Evolutionary conservation across 2,113 vertebrate species (phyloP), one percentile per base, ranked within the genome.

Genomic region (Oncorhynchus clarkii): DNA sequence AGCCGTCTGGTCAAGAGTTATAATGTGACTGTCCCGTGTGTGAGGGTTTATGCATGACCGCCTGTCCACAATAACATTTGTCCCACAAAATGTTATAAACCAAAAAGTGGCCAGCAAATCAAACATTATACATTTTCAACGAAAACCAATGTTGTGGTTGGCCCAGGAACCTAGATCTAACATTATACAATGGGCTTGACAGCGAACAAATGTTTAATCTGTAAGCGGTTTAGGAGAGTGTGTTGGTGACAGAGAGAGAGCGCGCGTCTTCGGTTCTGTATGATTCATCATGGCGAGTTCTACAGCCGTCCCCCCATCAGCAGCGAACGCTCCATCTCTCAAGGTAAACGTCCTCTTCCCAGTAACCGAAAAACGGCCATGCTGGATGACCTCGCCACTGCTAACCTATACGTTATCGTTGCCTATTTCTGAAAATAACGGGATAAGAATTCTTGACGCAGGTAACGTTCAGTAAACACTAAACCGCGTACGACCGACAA

Each of bases 261-360:
- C 2, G 64, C 26, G 45, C 69, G 16, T 16, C 45, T 77, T 39
- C 34, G 13, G 14, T 14, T 65, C 16, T 26, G 45, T 71, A 77
- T 12, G 39, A 45, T 74, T 75, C 81, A 82, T 85, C 80, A 89
- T 89, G 88, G 87, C 88, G 84, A 83, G 84, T 71, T 77, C 67
- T 72, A 24, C 83, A 74, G 78, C 45, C 45, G 68, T 27, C 60
- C 39, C 72, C n/a, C 51, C 79, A 60, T 16, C 77, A n/a, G 71
- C 75, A 24, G 72, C 78, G 18, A 71, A 71, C 82, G 62, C 75
- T 34, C 67, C 78, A 66, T 74, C 78, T 24, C 66, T n/a, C 3
- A 69, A 82, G 83, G 83, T 85, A 85, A 77, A 81, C 9, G 16
- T 59, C 29, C 26, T 11, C 70, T 18, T 31, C 31, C 20, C 5